Base-by-base conservation (phyloP, 2,888 invertebrate species). In the Lasioglossum pauxillum region DNA sequence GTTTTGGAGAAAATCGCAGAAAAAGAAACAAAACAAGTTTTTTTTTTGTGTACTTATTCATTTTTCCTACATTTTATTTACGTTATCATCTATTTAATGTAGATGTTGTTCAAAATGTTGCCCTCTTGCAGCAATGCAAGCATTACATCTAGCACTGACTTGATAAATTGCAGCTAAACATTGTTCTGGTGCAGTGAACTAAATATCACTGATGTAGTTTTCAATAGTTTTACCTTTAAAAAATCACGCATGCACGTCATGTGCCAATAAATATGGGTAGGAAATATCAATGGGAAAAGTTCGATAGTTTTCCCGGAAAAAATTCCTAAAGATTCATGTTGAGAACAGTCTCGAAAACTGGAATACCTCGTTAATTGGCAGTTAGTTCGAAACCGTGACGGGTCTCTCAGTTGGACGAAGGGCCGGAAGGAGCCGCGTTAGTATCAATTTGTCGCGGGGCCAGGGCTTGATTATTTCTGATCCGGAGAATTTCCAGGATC, bases 401-500 rank as follows among this genome's bases (percentile, higher is more conserved):
- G 31, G 31, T 64, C 64, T 16, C 4, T 7, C 10, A 0, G 57
- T 57, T 57, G 57, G 4, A 57, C 57, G n/a, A 4, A n/a, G 57
- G n/a, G 64, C 31, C 64, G 64, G 64, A 64, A 64, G 64, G 64
- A 16, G 16, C 16, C 31, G 64, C 64, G 64, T 64, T 64, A 64
- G 64, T 35, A 31, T 64, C 64, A 64, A 64, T 64, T 31, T 64
- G 64, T 64, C 64, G 31, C 64, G 31, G 27, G 27, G 64, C 2
- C 31, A 16, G 31, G 31, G 31, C 64, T 31, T 35, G 64, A 64
- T 64, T 31, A 64, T 64, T 64, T 64, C 64, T 64, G 19, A 35
- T 64, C 64, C 64, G 75, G 44, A 31, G 69, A 83, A 57, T 84
- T 83, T 83, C 84, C 83, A 64, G 64, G 64, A 27, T 64, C 64